phyloP scores from a whole-genome alignment of 2,888 invertebrate genomes.

The Himalopsyche kuldschensis region DNA sequence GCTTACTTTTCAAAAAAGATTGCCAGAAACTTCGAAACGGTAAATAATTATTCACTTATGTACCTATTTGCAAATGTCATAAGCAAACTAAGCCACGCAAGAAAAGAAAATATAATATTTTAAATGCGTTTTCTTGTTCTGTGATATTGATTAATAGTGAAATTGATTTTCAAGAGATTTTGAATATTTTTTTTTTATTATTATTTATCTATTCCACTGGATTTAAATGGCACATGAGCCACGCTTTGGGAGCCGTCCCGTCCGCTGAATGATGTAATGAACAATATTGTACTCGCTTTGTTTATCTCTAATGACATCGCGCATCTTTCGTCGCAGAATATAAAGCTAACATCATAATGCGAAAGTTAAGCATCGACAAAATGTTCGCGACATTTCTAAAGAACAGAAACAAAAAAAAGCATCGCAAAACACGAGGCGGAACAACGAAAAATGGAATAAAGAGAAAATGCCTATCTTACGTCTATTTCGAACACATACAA shows the following conservation, averaged over 20 bases:
- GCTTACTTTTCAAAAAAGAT: no score
- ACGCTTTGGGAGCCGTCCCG: neutral
- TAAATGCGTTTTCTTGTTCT: no score
- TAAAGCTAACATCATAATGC: neutral
- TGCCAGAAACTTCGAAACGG: no score
- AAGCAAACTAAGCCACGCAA: no score
- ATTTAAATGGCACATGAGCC: neutral
- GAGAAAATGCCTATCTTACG: neutral
- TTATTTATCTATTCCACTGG: neutral
- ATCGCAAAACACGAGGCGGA: neutral
- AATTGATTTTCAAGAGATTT: no score
- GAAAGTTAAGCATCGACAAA: neutral
- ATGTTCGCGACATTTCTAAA: neutral
- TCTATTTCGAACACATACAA: no score
- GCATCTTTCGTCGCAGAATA: neutral
- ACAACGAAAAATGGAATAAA: neutral
- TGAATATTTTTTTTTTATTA: no score
- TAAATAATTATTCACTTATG: no score
- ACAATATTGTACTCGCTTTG: neutral
- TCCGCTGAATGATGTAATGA: neutral
- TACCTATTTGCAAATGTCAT: no score
- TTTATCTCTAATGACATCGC: neutral
- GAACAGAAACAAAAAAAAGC: neutral
- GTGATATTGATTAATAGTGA: no score
- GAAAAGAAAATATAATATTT: no score